These are phyloP conservation scores for Muscidifurax raptorellus DNA, from an alignment of 1,140 invertebrate species.

Conservation along the genomic window DNA sequence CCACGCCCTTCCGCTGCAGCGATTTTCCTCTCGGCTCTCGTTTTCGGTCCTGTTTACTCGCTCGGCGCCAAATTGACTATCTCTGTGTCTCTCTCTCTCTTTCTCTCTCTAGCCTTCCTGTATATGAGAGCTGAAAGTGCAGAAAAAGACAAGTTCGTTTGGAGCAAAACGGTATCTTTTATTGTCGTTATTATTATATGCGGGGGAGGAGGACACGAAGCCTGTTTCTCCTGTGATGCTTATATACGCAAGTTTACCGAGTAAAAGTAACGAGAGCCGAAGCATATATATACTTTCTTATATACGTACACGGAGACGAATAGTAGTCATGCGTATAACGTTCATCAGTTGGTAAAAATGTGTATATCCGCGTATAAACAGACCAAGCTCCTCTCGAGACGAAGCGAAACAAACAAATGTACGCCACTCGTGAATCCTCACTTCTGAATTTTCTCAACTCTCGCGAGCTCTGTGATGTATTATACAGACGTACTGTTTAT, in stretches of 20 bases:
- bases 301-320: no score
- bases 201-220: not conserved
- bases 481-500: not conserved
- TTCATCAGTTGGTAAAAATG: no score
- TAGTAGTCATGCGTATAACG: no score
- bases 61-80: not conserved
- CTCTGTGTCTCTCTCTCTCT: not conserved
- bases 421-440: no score
- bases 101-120: no score
- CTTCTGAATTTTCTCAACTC: not conserved
- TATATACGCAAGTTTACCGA: not conserved
- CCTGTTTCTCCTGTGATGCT: no score
- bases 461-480: no score
- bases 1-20: not conserved
- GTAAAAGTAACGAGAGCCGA: not conserved
- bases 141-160: not conserved
- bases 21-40: not conserved
- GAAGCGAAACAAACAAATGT: no score
- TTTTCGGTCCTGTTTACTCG: not conserved
- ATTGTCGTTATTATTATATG: not conserved
- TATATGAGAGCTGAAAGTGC: not conserved
- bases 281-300: not conserved
- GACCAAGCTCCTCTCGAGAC: no score
- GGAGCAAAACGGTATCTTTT: not conserved
- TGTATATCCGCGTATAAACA: no score